Percentiles rank a stretch among this genome's conserved stretches.
phyloP scores from a whole-genome alignment of 2,113 vertebrate genomes.

The Excalfactoria chinensis region DNA sequence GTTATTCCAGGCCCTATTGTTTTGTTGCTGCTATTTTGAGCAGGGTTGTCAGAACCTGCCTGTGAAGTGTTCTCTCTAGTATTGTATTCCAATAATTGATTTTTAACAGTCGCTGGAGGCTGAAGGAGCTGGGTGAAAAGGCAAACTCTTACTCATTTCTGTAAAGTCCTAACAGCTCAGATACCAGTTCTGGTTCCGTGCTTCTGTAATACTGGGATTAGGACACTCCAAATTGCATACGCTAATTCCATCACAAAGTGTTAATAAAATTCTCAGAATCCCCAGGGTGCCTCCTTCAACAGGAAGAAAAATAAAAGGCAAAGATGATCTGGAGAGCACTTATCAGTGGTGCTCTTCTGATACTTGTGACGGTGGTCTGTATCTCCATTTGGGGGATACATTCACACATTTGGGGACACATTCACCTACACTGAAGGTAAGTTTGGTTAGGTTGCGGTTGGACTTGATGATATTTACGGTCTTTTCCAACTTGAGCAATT shows the following conservation, averaged over 20 bases:
- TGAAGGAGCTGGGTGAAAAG: neutral
- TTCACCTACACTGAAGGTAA: neutral
- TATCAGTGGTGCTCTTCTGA: neutral
- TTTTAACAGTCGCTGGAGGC: conserved; percentile 25
- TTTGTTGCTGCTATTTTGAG: conserved; percentile 76
- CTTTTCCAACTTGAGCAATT: too few species aligned
- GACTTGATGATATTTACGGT: too few species aligned
- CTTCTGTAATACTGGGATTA: neutral
- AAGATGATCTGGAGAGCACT: neutral
- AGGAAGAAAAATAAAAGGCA: neutral
- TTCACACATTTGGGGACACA: neutral
- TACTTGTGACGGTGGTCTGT: neutral
- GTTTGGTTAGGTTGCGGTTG: too few species aligned
- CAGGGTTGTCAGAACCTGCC: conserved; percentile 26
- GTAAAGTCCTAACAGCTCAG: neutral
- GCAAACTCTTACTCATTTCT: neutral
- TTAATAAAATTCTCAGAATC: neutral
- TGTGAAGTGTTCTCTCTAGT: neutral
- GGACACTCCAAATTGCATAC: neutral
- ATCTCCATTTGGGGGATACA: neutral
- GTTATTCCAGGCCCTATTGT: conserved; percentile 75
- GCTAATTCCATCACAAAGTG: neutral
- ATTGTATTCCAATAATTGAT: conserved; percentile 39
- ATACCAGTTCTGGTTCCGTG: neutral
- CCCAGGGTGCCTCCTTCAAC: neutral